Percentiles rank a stretch among this genome's conserved stretches.
These are phyloP conservation scores for Calameuta pallipes DNA, from an alignment of 2,888 invertebrate species.

Conservation along the genomic window DNA sequence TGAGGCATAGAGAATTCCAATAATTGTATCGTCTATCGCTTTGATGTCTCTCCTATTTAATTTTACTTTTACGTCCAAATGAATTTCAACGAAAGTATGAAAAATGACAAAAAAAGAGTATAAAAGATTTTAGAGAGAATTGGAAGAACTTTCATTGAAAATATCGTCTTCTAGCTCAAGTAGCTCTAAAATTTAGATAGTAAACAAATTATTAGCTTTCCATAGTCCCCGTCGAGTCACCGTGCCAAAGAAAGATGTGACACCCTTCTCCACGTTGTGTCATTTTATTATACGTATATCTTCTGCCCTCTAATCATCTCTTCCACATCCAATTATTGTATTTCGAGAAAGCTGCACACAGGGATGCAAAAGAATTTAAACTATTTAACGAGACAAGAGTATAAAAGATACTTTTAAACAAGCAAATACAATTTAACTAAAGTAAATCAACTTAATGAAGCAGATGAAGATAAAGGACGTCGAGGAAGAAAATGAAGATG, in stretches of 20 bases:
- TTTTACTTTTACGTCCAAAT: neutral
- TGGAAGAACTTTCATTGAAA: neutral
- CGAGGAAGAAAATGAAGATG: neutral
- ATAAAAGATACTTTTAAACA: conserved; percentile 12
- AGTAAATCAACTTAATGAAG: neutral
- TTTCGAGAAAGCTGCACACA: conserved; percentile 29
- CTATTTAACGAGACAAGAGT: conserved; percentile 12
- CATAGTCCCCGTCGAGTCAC: neutral
- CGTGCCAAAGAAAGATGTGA: conserved; percentile 5
- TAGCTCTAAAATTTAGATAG: conserved; percentile 5
- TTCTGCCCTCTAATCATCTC: neutral
- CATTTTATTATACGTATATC: neutral
- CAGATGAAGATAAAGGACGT: neutral
- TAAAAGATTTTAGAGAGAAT: neutral
- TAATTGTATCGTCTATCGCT: neutral
- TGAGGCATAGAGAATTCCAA: neutral
- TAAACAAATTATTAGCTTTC: neutral
- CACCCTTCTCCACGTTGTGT: neutral
- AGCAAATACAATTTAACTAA: conserved; percentile 7
- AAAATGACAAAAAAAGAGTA: neutral
- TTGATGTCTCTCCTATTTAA: neutral
- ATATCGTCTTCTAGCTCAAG: conserved; percentile 6
- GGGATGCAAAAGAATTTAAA: neutral
- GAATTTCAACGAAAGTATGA: neutral
- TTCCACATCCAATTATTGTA: neutral